Evolutionary conservation across 1,140 invertebrate species (phyloP), one percentile per base, ranked within the genome.

Genomic region (Camponotus floridanus): DNA sequence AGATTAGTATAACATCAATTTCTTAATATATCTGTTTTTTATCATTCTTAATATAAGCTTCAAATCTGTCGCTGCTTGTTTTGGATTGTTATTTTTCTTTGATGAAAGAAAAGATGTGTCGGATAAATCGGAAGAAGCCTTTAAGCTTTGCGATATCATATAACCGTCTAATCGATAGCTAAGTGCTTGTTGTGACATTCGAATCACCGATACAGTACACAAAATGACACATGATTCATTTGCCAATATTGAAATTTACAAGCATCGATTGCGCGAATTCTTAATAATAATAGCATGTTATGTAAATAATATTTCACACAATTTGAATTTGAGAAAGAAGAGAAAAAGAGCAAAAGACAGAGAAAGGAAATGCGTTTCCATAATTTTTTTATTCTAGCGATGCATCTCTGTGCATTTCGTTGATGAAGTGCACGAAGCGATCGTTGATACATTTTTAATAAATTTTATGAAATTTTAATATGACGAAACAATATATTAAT

Each of bases 131-230:
- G 8, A 15, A 51, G 39, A 88, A 86, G n/a, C 26, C 59, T 45
- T 51, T 26, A 86, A 76, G 62, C 48, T 76, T 5, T 18, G 21
- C 26, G 33, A 70, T 86, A 89, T 88, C 73, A 13, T 67, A 64
- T 80, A 61, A 33, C 74, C 45, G 81, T 71, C 81, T 88, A 83
- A 89, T 89, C 87, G 87, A 89, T 86, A 88, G 55, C 55, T 62
- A 74, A 79, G 33, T 70, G 18, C 45, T 65, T n/a, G 51, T 71
- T 55, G 76, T 62, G 88, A 80, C 68, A 76, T 74, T 62, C 31
- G 61, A 62, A 76, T 88, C 74, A 36, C 83, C 74, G 62, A 74
- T 62, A 55, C 48, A 57, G 61, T 68, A 76, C 62, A 26, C 45
- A 26, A 3, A 57, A 61, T 57, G 33, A 85, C 83, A 65, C 26